Conservation (phyloP, 2,113 vertebrate species). For the Dendrocopos noguchii region DNA sequence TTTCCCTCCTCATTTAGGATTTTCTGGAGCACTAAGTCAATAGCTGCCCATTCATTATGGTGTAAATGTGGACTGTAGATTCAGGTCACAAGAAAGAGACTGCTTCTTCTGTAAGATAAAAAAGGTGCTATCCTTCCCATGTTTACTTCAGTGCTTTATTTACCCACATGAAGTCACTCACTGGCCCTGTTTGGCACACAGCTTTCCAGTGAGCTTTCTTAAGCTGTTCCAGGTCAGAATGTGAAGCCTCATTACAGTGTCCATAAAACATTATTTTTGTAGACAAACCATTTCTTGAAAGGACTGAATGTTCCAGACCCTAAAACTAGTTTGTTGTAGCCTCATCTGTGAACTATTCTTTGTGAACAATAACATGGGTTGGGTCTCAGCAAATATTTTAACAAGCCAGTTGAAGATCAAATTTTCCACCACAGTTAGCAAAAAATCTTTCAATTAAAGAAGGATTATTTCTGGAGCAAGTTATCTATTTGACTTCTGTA, state of each 20-base stretch:
- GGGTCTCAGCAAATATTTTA: constrained; percentile 43
- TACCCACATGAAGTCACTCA: background rate
- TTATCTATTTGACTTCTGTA: background rate
- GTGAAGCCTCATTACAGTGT: background rate
- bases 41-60: background rate
- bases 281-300: constrained; percentile 5
- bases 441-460: background rate
- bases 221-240: background rate
- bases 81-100: background rate
- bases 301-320: constrained; percentile 6
- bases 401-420: background rate
- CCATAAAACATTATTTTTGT: background rate
- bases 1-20: background rate
- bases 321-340: background rate
- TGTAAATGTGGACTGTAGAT: background rate
- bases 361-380: constrained; percentile 25
- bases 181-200: background rate
- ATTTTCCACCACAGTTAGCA: constrained; percentile 27
- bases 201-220: background rate
- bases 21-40: constrained; percentile 8
- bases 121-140: background rate
- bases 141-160: background rate
- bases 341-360: background rate
- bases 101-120: background rate
- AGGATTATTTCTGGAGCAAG: constrained; percentile 2